A percentile compares a stretch with the other conserved stretches of the same genome.
phyloP scores from a whole-genome alignment of 2,113 vertebrate genomes.

The Xiphias gladius region DNA sequence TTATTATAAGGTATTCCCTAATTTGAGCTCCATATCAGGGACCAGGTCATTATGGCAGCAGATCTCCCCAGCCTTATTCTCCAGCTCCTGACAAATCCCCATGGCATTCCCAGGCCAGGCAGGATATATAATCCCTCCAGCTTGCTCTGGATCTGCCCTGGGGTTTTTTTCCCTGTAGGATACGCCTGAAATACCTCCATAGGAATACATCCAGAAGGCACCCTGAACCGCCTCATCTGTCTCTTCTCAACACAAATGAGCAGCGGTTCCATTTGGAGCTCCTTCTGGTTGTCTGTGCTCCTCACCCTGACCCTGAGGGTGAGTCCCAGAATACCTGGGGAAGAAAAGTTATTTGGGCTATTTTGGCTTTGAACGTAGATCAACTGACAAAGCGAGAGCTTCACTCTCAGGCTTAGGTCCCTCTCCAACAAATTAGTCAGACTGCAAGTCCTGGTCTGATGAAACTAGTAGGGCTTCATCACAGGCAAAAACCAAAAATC shows the following conservation, averaged over 20 bases:
- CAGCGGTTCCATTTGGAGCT: conserved; percentile 20
- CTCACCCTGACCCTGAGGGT: conserved; percentile 19
- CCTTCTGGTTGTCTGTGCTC: conserved; percentile 21
- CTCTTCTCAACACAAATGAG: conserved; percentile 32
- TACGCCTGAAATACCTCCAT: conserved; percentile 47
- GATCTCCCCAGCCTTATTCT: conserved; percentile 3
- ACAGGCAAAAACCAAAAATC: neutral
- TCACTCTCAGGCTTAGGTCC: neutral
- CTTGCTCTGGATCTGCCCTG: conserved; percentile 43
- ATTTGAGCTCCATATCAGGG: neutral
- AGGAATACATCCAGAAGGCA: conserved; percentile 36
- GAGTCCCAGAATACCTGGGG: neutral
- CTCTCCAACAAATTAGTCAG: neutral
- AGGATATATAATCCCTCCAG: conserved; percentile 38
- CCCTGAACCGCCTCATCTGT: conserved; percentile 46
- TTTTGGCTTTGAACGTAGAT: neutral
- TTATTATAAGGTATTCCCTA: neutral
- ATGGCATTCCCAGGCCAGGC: conserved; percentile 12
- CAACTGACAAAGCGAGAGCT: neutral
- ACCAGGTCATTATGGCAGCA: conserved; percentile 12
- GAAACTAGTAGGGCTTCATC: neutral
- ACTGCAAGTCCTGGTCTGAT: neutral
- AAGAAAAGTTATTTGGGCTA: conserved; percentile 8
- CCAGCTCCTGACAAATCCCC: conserved; percentile 25
- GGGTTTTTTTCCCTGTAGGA: conserved; percentile 46